Evolutionary conservation across 1,140 invertebrate species (phyloP), one percentile per base, ranked within the genome.

Genomic region (Caenorhabditis briggsae): DNA sequence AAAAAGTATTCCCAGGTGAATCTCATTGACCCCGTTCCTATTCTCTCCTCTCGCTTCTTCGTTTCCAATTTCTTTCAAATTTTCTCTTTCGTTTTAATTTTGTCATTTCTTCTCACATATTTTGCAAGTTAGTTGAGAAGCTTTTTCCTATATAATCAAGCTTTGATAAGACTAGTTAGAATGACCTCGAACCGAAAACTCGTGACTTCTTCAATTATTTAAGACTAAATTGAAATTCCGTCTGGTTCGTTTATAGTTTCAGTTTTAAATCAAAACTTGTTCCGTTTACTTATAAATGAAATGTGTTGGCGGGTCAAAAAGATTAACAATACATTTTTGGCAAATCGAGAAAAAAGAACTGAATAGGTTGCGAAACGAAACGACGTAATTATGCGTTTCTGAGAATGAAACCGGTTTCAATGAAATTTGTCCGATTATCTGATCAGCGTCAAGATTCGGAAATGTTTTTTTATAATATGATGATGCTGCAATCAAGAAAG

Each of bases 221-320:
- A 23, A 46, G 23, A 20, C 53, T 23, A 14, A 14, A 53, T 78
- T 1, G 9, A 25, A 61, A 61, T 61, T 61, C 59, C 59, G 3
- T 61, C n/a, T 58, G 56, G n/a, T 58, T 16, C 56, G 56, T 50
- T 46, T 23, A 46, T 53, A 48, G 43, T 78, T 78, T 78, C 46
- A 78, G 50, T n/a, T 33, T 78, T 78, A n/a, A 78, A 78, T 78
- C 46, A 18, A 78, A 50, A 50, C 33, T 78, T 78, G 70, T 78
- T 78, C 70, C 70, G 70, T 78, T 78, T 78, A 78, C 46, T 46
- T 50, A 41, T 9, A 50, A 78, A 78, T 25, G 14, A 46, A 70
- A 46, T n/a, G 11, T 8, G 61, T 18, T 41, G 33, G 41, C 16
- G 64, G 64, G 64, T 78, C 70, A 78, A 78, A 78, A 50, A 48